phyloP scores from a whole-genome alignment of 2,797 vertebrate species.

The Neosilurus hyrtlii region DNA sequence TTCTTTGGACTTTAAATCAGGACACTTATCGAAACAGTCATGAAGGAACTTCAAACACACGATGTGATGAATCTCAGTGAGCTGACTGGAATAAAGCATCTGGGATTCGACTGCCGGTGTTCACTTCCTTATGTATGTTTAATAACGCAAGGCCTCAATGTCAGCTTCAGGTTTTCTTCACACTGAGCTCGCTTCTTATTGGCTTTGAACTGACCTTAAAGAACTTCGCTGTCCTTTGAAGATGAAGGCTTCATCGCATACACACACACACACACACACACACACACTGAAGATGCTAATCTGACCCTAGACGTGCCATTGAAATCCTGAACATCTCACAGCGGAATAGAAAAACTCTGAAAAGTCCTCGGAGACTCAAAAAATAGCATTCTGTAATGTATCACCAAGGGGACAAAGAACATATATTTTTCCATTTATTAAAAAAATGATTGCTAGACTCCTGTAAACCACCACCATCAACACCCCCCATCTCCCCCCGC shows the following conservation, averaged over 20 bases:
- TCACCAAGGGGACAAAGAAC: not conserved
- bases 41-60: not conserved
- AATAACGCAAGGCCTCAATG: slow-evolving; percentile 45
- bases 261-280: slow-evolving; percentile 17
- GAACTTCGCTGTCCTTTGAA: slow-evolving; percentile 48
- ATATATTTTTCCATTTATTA: slow-evolving; percentile 22
- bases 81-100: not conserved
- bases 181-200: slow-evolving; percentile 47
- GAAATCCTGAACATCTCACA: not conserved
- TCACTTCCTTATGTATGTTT: slow-evolving; percentile 50
- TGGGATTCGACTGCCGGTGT: not conserved
- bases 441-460: slow-evolving; percentile 4
- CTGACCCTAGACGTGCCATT: not conserved
- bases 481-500: too few species aligned
- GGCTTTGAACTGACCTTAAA: slow-evolving; percentile 58
- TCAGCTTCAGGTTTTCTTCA: slow-evolving; percentile 45
- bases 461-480: too few species aligned
- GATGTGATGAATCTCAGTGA: too few species aligned
- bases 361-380: not conserved
- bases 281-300: slow-evolving; percentile 27
- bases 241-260: slow-evolving; percentile 33
- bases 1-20: not conserved
- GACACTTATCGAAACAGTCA: not conserved
- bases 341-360: not conserved
- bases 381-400: not conserved